Conservation (phyloP, 2,797 vertebrate genomes). For the Gambusia yucatana region DNA sequence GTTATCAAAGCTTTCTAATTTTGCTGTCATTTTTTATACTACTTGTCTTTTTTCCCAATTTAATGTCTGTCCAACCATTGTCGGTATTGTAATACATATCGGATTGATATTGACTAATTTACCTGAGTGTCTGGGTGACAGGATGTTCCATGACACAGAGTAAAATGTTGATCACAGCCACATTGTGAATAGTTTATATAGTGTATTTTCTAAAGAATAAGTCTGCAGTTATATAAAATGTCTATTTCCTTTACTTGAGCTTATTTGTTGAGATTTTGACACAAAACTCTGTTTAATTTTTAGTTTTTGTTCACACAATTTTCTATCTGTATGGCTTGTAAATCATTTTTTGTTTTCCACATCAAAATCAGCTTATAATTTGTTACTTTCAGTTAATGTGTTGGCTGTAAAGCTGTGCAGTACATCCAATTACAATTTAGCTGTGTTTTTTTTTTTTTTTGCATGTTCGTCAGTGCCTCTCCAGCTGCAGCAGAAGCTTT, state of each 20-base stretch:
- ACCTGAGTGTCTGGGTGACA: not conserved
- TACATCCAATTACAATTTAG: not conserved
- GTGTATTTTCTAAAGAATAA: constrained; percentile 14
- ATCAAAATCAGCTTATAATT: not conserved
- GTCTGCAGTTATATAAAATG: not conserved
- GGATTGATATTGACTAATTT: not conserved
- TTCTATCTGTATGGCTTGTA: too few species aligned
- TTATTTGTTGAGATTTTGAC: not conserved
- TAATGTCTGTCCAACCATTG: not conserved
- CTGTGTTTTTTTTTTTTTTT: constrained; percentile 1
- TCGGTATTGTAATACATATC: not conserved
- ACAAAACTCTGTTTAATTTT: not conserved
- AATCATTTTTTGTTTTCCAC: not conserved
- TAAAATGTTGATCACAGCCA: constrained; percentile 9
- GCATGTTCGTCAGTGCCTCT: constrained; percentile 31
- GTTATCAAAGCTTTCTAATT: not conserved
- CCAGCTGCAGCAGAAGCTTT: constrained; percentile 27
- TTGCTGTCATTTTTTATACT: not conserved
- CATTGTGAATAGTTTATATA: constrained; percentile 1
- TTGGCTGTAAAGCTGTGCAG: constrained; percentile 20
- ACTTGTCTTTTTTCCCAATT: not conserved
- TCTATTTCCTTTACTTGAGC: not conserved
- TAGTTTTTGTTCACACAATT: not conserved
- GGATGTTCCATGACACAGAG: not conserved
- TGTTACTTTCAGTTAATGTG: constrained; percentile 5